Conservation (phyloP, 1,140 invertebrate genomes). For the Dendroctonus ponderosae region DNA sequence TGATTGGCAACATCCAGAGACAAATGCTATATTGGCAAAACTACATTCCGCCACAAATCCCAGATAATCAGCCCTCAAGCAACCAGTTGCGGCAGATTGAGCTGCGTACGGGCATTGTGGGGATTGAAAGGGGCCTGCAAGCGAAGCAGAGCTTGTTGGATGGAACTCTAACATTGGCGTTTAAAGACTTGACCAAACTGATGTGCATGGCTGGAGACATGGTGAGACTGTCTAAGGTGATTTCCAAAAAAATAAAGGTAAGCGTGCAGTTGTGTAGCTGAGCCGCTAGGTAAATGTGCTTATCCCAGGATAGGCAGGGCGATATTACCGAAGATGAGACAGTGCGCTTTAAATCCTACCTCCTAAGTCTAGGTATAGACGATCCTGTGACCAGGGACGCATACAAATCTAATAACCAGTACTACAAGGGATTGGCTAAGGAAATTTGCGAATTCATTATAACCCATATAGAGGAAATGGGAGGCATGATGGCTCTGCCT, state of each 20-base stretch:
- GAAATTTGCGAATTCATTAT: slow-evolving; percentile 83
- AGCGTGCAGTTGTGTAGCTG: background rate
- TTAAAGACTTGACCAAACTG: slow-evolving; percentile 91
- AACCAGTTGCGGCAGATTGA: slow-evolving; percentile 58
- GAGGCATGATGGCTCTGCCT: slow-evolving; percentile 94
- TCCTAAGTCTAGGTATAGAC: slow-evolving; percentile 94
- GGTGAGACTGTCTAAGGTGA: slow-evolving; percentile 88
- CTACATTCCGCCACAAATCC: slow-evolving; percentile 37
- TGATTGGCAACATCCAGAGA: slow-evolving; percentile 64
- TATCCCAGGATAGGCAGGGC: slow-evolving; percentile 82
- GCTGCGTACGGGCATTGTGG: slow-evolving; percentile 85
- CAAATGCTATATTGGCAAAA: slow-evolving; percentile 61
- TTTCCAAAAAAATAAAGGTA: slow-evolving; percentile 89
- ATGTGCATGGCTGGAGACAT: slow-evolving; percentile 98
- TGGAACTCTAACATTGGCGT: slow-evolving; percentile 87
- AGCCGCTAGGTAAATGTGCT: background rate
- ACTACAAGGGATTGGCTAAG: slow-evolving; percentile 82
- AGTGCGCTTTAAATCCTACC: slow-evolving; percentile 90
- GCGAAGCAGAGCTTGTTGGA: slow-evolving; percentile 88
- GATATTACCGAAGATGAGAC: slow-evolving; percentile 98
- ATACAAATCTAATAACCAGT: slow-evolving; percentile 83
- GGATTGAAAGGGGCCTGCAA: slow-evolving; percentile 90
- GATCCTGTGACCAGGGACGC: slow-evolving; percentile 93
- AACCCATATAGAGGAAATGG: slow-evolving; percentile 82
- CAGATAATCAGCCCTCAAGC: slow-evolving; percentile 28